Evolutionary conservation across 2,888 invertebrate species (phyloP), one percentile per base, ranked within the genome.

Genomic region (Platycheirus albimanus): DNA sequence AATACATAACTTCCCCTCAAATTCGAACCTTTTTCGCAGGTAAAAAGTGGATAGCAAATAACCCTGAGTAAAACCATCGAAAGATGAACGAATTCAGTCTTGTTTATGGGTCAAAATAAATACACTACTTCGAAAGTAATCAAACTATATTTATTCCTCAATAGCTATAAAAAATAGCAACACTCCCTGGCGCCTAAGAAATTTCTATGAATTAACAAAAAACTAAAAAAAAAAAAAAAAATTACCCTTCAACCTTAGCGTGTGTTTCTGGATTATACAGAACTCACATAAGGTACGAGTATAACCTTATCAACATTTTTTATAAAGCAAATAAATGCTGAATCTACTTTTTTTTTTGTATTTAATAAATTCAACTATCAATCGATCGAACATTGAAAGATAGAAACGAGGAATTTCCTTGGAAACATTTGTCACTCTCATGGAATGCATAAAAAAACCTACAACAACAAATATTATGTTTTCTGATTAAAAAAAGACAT

Each of bases 101-200:
- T 1, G 13, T 56, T 49, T n/a, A 52, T 15, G n/a, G 33, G 47
- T 52, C 41, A 52, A 69, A 58, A 51, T 51, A 24, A n/a, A 38
- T 56, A 24, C 17, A 58, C 56, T 11, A 15, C 8, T 15, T 58
- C 15, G n/a, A 20, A 10, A n/a, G 2, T 6, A 15, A 11, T 24
- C 3, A 54, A 19, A 52, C 13, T 54, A 28, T 56, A 24, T 38
- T 24, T 13, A 63, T 51, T 30, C 15, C 15, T 19, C 13, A 58
- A 8, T n/a, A 15, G 11, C 0, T 17, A 15, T 1, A 8, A 66
- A 51, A 58, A 30, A 47, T 49, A 51, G 15, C 3, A 8, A 41
- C 36, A 52, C n/a, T 8, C 38, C 5, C 17, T 74, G 74, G 74
- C 74, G 74, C 74, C 74, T 54, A 7, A 36, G 10, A 56, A 13